These are phyloP conservation scores for Acrobeloides nanus DNA, from an alignment of 2,888 invertebrate genomes.

Conservation along the genomic window DNA sequence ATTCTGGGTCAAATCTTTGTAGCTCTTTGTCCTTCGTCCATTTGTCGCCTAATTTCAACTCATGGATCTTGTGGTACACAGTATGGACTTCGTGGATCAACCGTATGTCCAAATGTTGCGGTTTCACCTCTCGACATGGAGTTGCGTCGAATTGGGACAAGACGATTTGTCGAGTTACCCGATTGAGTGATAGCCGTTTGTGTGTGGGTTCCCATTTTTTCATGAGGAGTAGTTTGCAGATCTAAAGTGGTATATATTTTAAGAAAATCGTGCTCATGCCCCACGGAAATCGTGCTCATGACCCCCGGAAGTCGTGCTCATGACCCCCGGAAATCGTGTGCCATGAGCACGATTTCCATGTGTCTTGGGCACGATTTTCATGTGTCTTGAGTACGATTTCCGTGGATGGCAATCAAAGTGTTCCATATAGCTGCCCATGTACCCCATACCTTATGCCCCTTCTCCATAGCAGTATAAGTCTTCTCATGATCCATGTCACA, in stretches of 20 bases:
- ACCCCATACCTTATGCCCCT: slow-evolving; percentile 37
- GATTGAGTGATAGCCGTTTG: slow-evolving; percentile 35
- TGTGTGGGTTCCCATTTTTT: slow-evolving; percentile 50
- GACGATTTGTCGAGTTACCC: slow-evolving; percentile 40
- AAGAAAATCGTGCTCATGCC: too few relatives aligned
- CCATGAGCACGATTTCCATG: too few relatives aligned
- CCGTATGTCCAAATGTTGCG: slow-evolving; percentile 37
- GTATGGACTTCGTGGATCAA: slow-evolving; percentile 46
- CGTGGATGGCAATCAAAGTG: background rate
- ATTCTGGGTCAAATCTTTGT: slow-evolving; percentile 33
- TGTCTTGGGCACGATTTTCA: too few relatives aligned
- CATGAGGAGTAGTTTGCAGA: slow-evolving; percentile 37
- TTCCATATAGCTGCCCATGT: background rate
- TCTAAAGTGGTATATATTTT: too few relatives aligned
- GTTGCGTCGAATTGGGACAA: slow-evolving; percentile 25
- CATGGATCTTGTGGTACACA: slow-evolving; percentile 38
- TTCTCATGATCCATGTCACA: slow-evolving; percentile 37
- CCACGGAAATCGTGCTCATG: too few relatives aligned
- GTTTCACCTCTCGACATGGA: too few relatives aligned
- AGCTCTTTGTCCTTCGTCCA: slow-evolving; percentile 47
- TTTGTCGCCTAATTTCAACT: slow-evolving; percentile 47
- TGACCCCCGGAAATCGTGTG: too few relatives aligned
- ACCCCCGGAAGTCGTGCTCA: too few relatives aligned
- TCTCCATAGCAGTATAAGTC: slow-evolving; percentile 40
- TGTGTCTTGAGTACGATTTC: background rate